Base-by-base conservation (phyloP, 1,140 invertebrate species). In the Linepithema humile region DNA sequence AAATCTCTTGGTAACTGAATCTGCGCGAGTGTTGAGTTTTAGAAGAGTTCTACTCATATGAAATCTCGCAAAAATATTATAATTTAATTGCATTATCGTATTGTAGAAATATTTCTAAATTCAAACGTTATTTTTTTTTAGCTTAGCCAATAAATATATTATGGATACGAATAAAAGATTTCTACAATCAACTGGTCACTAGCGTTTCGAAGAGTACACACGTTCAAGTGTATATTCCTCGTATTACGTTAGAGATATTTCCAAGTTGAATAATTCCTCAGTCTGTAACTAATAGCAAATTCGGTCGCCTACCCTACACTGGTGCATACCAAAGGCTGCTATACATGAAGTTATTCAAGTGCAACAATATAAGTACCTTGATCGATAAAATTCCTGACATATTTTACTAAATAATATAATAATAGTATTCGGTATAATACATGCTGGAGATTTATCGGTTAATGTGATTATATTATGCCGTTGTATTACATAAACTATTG, bases 31-130 rank as follows among this genome's bases (percentile, higher is more conserved):
- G 45, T 35, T 23, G 60, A 65, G 6, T 35, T 65, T 10, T 65
- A 40, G 17, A 59, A 7, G 9, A 77, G 32, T 53, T 53, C 45
- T 65, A 50, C 4, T 4, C 9, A 20, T 10, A 77, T 50, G 29
- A 60, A n/a, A 64, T 65, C 32, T 10, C 23, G 29, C 1, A 40
- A 38, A 65, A 77, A 65, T 38, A n/a, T 23, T 23, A 9, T 50
- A 0, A 38, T 23, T 3, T 32, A 48, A 32, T 26, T 29, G 9
- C 29, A 72, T 20, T 29, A n/a, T 53, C 20, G 20, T 12, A 23
- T 48, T 12, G 15, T 50, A 77, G 20, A 77, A 77, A 77, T 65
- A 77, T 77, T 48, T 77, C 20, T 72, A 55, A 23, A 55, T 20
- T 72, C 26, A 48, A 53, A 77, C 20, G 15, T 77, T 35, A 10